Base-by-base conservation (phyloP, 2,113 vertebrate genomes). In the Etheostoma spectabile region DNA sequence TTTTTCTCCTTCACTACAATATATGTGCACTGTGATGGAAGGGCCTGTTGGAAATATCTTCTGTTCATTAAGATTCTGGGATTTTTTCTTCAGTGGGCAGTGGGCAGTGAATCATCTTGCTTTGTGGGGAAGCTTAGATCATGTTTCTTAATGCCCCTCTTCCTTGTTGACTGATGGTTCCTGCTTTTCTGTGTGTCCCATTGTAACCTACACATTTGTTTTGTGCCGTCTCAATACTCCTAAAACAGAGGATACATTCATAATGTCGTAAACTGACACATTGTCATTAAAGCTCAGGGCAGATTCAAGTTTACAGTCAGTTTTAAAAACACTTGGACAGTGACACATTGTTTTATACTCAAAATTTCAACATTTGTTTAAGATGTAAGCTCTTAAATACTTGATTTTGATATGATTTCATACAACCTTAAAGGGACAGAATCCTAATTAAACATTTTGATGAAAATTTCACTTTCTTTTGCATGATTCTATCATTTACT, bases 111-210 rank as follows among this genome's bases (percentile, higher is more conserved):
- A 74, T 84, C 83, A 82, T 85, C 88, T 85, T 80, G 68, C 71
- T 88, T 86, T 89, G 86, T 85, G 84, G 72, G 38, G 78, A 89
- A 53, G 78, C 70, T 86, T 57, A 79, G 87, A 92, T 94, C 88
- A 88, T 69, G 87, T 94, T 95, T 89, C 88, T 86, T 82, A 91
- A 92, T 89, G 83, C 49, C 71, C 76, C 70, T 84, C 77, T 83
- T 88, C 77, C 76, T 88, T 84, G 88, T 83, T 91, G 86, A 91
- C 69, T 78, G 88, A 89, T 65, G 61, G 75, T 35, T 86, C 76
- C 83, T 79, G 73, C 51, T 86, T 89, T 89, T 88, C 74, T 81
- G 76, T 80, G 73, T 74, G 61, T 86, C 78, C 64, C 72, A 85
- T 90, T 91, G 90, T 91, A 72, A 86, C 62, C 66, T 82, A 78